Base-by-base conservation (phyloP, 2,797 vertebrate genomes). In the Microchirus variegatus region DNA sequence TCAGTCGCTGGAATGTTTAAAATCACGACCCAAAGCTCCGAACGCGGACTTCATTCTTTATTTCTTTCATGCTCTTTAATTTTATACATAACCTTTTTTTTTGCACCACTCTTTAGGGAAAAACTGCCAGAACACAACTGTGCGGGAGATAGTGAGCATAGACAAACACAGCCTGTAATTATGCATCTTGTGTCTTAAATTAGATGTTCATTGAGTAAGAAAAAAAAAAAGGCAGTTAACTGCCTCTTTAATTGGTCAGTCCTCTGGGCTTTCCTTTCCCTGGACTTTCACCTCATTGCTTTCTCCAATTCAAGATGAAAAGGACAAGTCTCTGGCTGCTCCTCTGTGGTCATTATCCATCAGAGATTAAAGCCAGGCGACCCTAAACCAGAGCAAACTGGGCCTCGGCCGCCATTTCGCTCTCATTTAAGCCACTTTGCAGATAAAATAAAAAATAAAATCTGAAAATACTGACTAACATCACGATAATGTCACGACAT, bases 231-330 rank as follows among this genome's bases (percentile, higher is more conserved):
- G 44, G 52, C 5, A 62, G 50, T 59, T 71, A 66, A 69, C 46
- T 59, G 41, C 61, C 61, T 59, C 45, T 63, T 43, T 64, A 79
- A 73, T 72, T 63, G 59, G 31, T 19, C 45, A 35, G 57, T 74
- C 63, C 49, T 75, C 36, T 77, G 46, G 46, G 56, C 45, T 69
- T 59, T n/a, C 59, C 65, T 84, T 80, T 80, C 75, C 75, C 82
- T 80, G 49, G 49, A 67, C 70, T 75, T 80, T 71, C 57, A 45
- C 37, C 42, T 64, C 18, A 26, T 22, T 63, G 26, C 44, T 80
- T 58, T 70, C 60, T 59, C 47, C 31, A 61, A 45, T 46, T 60
- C 12, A 48, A 63, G 56, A 53, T 56, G 13, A 62, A 69, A 63
- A 72, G 45, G n/a, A 44, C 10, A 66, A 59, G 50, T 63, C 48